Evolutionary conservation across 2,888 invertebrate species (phyloP).

Genomic region (Lobophora halterata): DNA sequence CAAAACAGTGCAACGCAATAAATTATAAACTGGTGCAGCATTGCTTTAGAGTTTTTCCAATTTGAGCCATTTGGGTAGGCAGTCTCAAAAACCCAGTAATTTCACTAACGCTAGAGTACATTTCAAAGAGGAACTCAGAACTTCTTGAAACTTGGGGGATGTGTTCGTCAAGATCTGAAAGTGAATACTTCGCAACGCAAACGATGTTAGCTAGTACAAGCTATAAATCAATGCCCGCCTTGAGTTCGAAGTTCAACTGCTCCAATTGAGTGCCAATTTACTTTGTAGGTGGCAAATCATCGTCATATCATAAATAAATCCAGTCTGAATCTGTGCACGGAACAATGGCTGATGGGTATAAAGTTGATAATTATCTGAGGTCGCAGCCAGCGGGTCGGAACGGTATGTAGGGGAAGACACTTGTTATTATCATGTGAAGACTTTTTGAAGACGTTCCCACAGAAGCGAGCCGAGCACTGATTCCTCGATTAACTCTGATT

Average conservation of each 20-base stretch:
- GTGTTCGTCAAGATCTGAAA: too few species aligned
- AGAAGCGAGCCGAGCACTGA: constrained; percentile 57
- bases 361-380: constrained; percentile 76
- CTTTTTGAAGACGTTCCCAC: constrained; percentile 78
- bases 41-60: too few species aligned
- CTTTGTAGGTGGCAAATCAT: constrained; percentile 13
- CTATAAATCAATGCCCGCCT: constrained; percentile 11
- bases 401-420: constrained; percentile 70
- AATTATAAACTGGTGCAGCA: too few species aligned
- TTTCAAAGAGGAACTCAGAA: constrained; percentile 1
- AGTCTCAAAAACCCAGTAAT: too few species aligned
- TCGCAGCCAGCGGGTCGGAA: constrained; percentile 67
- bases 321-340: constrained; percentile 58
- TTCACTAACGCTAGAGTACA: neutral
- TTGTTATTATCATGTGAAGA: constrained; percentile 78
- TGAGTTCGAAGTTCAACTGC: constrained; percentile 37
- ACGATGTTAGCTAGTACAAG: too few species aligned
- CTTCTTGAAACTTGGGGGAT: too few species aligned
- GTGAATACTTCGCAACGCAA: too few species aligned
- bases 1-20: too few species aligned
- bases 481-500: constrained; percentile 74
- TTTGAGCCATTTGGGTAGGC: too few species aligned
- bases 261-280: constrained; percentile 36
- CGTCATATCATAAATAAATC: constrained; percentile 54
- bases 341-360: constrained; percentile 73